Percentiles rank a stretch among this genome's conserved stretches.
phyloP scores from a whole-genome alignment of 2,113 vertebrate species.

The Vireo altiloquus region DNA sequence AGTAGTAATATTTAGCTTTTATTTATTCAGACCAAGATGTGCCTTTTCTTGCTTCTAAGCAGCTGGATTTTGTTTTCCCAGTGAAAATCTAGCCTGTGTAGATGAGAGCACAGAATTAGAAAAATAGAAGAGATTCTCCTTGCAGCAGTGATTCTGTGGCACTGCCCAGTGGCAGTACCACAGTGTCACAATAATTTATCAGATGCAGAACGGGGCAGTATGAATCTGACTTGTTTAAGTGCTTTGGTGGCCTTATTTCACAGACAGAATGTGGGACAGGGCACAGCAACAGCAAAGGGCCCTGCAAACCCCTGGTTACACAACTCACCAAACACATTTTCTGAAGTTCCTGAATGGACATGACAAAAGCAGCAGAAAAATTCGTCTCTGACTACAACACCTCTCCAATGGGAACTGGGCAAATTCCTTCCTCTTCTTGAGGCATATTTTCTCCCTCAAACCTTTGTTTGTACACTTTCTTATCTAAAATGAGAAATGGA shows the following conservation, averaged over 20 bases:
- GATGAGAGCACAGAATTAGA: not conserved
- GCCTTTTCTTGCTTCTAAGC: constrained; percentile 37
- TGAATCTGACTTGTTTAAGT: constrained; percentile 64
- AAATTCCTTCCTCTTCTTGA: not conserved
- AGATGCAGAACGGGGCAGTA: not conserved
- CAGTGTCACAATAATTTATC: constrained; percentile 57
- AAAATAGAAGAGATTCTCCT: constrained; percentile 30
- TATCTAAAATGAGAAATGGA: constrained; percentile 47
- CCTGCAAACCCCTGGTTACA: not conserved
- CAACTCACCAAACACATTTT: not conserved
- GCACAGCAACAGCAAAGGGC: not conserved
- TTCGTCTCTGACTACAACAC: not conserved
- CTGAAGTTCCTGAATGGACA: not conserved
- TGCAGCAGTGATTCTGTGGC: constrained; percentile 43
- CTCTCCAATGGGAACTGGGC: not conserved
- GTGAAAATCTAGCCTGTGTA: not conserved
- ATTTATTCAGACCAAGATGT: constrained; percentile 30
- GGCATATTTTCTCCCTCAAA: not conserved
- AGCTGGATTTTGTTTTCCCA: constrained; percentile 52
- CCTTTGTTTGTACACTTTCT: constrained; percentile 35
- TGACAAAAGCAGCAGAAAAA: constrained; percentile 2
- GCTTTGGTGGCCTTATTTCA: constrained; percentile 61
- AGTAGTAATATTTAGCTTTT: constrained; percentile 15
- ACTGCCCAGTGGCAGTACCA: constrained; percentile 54
- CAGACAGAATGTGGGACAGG: constrained; percentile 36